phyloP scores from a whole-genome alignment of 2,888 invertebrate genomes.

The Melangyna quadrimaculata region DNA sequence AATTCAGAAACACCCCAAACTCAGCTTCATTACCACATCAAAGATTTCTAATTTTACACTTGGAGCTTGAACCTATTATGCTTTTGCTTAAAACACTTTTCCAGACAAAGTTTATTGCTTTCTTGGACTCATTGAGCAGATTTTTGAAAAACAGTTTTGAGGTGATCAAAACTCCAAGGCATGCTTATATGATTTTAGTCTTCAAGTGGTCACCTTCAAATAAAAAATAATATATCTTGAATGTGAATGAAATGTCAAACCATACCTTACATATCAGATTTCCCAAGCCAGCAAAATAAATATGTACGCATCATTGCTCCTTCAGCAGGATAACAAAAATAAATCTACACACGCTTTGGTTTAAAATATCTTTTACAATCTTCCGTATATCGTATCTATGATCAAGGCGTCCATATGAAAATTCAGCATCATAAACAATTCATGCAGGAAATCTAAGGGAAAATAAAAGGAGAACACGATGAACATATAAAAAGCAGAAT shows the following conservation, averaged over 20 bases:
- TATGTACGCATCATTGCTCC: slow-evolving; percentile 10
- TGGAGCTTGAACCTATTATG: too few species aligned
- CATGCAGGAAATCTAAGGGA: slow-evolving; percentile 51
- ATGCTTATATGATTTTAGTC: too few species aligned
- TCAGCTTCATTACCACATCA: too few species aligned
- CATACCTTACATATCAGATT: not conserved
- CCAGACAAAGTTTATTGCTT: too few species aligned
- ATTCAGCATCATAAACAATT: slow-evolving; percentile 50
- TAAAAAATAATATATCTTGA: too few species aligned
- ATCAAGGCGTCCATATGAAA: slow-evolving; percentile 19
- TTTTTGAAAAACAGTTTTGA: too few species aligned
- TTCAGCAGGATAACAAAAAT: slow-evolving; percentile 55
- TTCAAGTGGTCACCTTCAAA: too few species aligned
- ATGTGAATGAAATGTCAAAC: not conserved
- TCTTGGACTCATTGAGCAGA: too few species aligned
- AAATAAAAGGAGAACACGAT: not conserved
- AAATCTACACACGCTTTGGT: slow-evolving; percentile 22
- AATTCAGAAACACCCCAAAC: too few species aligned
- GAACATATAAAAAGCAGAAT: not conserved
- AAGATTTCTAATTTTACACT: too few species aligned
- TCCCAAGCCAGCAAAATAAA: not conserved
- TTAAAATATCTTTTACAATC: slow-evolving; percentile 1
- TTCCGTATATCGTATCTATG: slow-evolving; percentile 48
- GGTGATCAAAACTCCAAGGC: too few species aligned
- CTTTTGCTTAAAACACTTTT: too few species aligned